phyloP scores from a whole-genome alignment of 2,888 invertebrate species.

The Drosophila testacea region DNA sequence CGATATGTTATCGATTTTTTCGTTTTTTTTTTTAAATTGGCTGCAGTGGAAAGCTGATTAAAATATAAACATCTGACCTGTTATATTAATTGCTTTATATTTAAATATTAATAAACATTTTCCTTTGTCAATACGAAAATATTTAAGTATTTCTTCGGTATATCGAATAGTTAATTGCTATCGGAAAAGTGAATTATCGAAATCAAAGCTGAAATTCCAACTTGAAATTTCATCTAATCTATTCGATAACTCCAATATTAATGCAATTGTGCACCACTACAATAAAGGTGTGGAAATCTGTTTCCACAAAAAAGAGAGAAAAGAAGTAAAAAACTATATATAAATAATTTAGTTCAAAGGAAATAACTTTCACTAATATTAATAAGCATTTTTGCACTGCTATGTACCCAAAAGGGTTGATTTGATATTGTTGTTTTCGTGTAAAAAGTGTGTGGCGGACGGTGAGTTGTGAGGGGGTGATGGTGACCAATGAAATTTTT shows the following conservation, averaged over 20 bases:
- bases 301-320: conserved; percentile 55
- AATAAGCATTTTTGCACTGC: conserved; percentile 13
- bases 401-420: conserved; percentile 17
- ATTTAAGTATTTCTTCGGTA: not conserved
- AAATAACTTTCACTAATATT: conserved; percentile 27
- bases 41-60: not conserved
- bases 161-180: not conserved
- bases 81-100: not conserved
- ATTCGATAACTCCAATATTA: conserved; percentile 46
- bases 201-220: conserved; percentile 40
- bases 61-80: not conserved
- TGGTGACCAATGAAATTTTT: conserved; percentile 52
- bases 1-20: conserved; percentile 37
- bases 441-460: conserved; percentile 41
- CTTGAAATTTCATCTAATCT: conserved; percentile 35
- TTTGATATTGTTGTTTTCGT: conserved; percentile 32
- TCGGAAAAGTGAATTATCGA: conserved; percentile 22
- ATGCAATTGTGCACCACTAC: conserved; percentile 60
- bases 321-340: conserved; percentile 47
- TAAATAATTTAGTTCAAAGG: conserved; percentile 18
- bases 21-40: too few species aligned
- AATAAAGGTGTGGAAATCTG: conserved; percentile 76
- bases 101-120: not conserved
- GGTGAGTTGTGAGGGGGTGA: conserved; percentile 52
- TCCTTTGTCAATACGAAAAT: not conserved